phyloP scores from a whole-genome alignment of 2,113 vertebrate genomes.

The Bostrychus sinensis region DNA sequence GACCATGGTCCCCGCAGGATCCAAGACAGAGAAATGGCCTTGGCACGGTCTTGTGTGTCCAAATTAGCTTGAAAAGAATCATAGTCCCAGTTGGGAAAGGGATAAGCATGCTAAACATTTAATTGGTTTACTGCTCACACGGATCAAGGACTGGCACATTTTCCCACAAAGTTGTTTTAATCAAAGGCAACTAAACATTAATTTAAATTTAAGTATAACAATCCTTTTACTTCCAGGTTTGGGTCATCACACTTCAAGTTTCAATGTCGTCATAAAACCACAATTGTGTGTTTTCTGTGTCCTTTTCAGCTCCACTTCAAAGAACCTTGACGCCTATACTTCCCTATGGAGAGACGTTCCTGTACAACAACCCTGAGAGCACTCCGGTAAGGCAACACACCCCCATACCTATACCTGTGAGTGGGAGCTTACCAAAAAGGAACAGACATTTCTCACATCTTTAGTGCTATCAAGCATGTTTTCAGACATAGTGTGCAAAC shows the following conservation, averaged over 20 bases:
- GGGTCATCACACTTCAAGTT: slow-evolving; percentile 27
- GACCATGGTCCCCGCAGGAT: slow-evolving; percentile 32
- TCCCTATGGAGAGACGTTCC: slow-evolving; percentile 90
- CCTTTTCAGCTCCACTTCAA: slow-evolving; percentile 60
- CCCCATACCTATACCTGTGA: slow-evolving; percentile 31
- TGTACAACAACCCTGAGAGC: slow-evolving; percentile 78
- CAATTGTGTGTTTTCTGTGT: slow-evolving; percentile 43
- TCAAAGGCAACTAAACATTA: slow-evolving; percentile 51
- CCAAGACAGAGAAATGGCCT: slow-evolving; percentile 44
- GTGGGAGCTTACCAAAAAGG: slow-evolving; percentile 49
- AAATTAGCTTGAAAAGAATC: slow-evolving; percentile 26
- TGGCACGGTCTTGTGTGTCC: slow-evolving; percentile 28
- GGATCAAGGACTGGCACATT: slow-evolving; percentile 44
- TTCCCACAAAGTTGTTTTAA: slow-evolving; percentile 52
- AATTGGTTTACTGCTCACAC: slow-evolving; percentile 42
- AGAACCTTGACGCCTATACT: slow-evolving; percentile 79
- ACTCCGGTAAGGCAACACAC: slow-evolving; percentile 77
- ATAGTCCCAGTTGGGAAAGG: slow-evolving; percentile 40
- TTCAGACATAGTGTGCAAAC: neutral
- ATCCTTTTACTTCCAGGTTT: slow-evolving; percentile 35
- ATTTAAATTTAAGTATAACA: slow-evolving; percentile 45
- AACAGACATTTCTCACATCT: slow-evolving; percentile 56
- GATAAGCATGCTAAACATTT: slow-evolving; percentile 34
- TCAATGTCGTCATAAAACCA: slow-evolving; percentile 25
- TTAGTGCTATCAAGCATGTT: slow-evolving; percentile 24